A percentile compares a stretch with the other conserved stretches of the same genome.
These are phyloP conservation scores for Stegastes partitus DNA, from an alignment of 2,113 vertebrate genomes.

Conservation along the genomic window DNA sequence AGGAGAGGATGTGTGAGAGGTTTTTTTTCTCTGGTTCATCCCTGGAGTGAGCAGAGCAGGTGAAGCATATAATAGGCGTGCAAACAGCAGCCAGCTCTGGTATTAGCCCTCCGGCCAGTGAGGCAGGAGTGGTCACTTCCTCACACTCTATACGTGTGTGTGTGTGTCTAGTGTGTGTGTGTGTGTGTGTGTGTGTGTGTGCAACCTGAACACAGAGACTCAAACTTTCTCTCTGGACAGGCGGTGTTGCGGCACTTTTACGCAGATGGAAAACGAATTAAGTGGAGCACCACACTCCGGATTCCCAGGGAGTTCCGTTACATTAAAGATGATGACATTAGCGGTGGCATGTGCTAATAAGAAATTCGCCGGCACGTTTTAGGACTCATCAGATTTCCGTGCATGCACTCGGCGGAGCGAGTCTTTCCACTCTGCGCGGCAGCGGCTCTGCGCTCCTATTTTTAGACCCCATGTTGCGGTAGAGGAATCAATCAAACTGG, in stretches of 20 bases:
- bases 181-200: conserved; percentile 2
- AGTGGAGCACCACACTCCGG: neutral
- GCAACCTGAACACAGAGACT: conserved; percentile 11
- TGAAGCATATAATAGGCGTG: conserved; percentile 38
- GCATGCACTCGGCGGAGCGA: conserved; percentile 43
- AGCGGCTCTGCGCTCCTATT: conserved; percentile 64
- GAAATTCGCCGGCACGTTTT: conserved; percentile 43
- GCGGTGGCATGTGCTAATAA: conserved; percentile 15
- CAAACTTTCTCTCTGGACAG: conserved; percentile 37
- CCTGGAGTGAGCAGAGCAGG: conserved; percentile 45
- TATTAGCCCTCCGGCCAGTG: conserved; percentile 6
- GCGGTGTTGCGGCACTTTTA: conserved; percentile 33
- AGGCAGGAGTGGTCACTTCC: conserved; percentile 27
- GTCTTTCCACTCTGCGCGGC: conserved; percentile 21
- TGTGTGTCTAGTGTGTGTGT: neutral
- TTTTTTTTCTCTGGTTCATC: conserved; percentile 29
- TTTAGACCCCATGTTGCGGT: conserved; percentile 75
- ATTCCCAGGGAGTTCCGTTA: neutral
- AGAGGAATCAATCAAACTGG: conserved; percentile 63
- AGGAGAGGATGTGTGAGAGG: neutral
- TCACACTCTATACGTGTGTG: neutral
- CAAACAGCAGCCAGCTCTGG: conserved; percentile 39
- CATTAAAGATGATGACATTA: neutral
- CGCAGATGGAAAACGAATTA: conserved; percentile 12
- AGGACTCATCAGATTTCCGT: conserved; percentile 43